Base-by-base conservation (phyloP, 1,140 invertebrate genomes). In the Phortica variegata region DNA sequence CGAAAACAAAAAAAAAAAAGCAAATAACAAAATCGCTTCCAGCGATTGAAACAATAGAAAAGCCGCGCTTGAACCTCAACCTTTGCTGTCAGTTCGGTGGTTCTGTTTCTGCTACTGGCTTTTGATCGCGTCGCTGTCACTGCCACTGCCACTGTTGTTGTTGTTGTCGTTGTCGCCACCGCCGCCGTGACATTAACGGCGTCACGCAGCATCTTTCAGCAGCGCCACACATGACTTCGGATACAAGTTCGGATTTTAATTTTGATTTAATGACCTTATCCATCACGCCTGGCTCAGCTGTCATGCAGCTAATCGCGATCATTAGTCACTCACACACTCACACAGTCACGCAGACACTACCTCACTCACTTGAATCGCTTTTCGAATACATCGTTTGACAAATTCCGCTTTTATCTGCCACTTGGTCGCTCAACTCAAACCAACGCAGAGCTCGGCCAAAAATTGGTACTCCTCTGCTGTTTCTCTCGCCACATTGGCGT, bases 241-340 rank as follows among this genome's bases (percentile, higher is more conserved):
- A n/a, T n/a, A n/a, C n/a, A n/a, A n/a, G 29, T 7, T 31, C 29
- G 29, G 7, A 31, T 12, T 31, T 31, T 12, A 12, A 31, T 12
- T 31, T 49, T 50, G 49, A 54, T 58, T 63, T 63, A 68, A 68
- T 68, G 63, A 68, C 65, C 63, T 68, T 68, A 68, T 68, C 63
- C 63, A 68, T 68, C 63, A 68, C 60, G 13, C 10, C 13, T 17
- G 21, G 18, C 57, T 57, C 63, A 68, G 68, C 63, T 68, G 63
- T 68, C 63, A 68, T 54, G 55, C 56, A 50, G 63, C 63, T 68
- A 68, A 68, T 68, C 68, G 63, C 60, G 68, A 63, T 68, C 63
- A 68, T 68, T 68, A 68, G 63, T 68, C 63, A 68, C 60, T 43
- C 54, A 42, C 8, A 41, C 63, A 59, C 63, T 68, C 63, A 56